Percentiles rank a stretch among this genome's conserved stretches.
Evolutionary conservation across 2,888 invertebrate genomes (phyloP).

Genomic region (Bruchidius siliquastri): DNA sequence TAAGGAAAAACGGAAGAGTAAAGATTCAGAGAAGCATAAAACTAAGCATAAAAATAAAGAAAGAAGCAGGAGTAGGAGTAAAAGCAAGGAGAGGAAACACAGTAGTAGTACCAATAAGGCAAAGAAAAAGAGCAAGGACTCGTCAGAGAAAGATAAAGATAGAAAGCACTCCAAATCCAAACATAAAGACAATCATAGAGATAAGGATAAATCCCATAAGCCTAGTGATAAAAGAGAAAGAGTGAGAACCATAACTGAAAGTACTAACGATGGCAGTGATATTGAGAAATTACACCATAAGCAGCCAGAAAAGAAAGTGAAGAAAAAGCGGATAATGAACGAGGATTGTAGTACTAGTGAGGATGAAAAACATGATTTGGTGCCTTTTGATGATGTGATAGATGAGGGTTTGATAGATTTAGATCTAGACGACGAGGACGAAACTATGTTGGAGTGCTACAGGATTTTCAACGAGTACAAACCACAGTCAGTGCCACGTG

Average conservation of each 20-base stretch:
- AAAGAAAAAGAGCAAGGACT: slow-evolving; percentile 4
- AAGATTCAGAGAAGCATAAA: slow-evolving; percentile 19
- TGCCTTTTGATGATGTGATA: slow-evolving; percentile 9
- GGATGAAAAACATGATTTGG: neutral
- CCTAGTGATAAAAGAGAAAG: slow-evolving; percentile 18
- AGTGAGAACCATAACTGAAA: slow-evolving; percentile 19
- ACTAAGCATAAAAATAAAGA: slow-evolving; percentile 27
- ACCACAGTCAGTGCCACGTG: slow-evolving; percentile 33
- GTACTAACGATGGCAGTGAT: slow-evolving; percentile 14
- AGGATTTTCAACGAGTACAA: slow-evolving; percentile 81
- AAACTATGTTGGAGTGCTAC: slow-evolving; percentile 65
- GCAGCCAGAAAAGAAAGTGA: slow-evolving; percentile 2
- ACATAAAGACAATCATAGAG: slow-evolving; percentile 25
- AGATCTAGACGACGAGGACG: slow-evolving; percentile 56
- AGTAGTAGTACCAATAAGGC: slow-evolving; percentile 3
- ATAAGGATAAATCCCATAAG: slow-evolving; percentile 17
- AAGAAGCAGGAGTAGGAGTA: slow-evolving; percentile 5
- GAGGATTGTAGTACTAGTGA: neutral
- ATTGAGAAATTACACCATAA: neutral
- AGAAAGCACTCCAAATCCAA: slow-evolving; percentile 15
- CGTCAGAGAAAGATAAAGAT: neutral
- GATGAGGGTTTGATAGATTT: slow-evolving; percentile 16
- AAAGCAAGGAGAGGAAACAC: slow-evolving; percentile 6
- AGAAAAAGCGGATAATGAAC: slow-evolving; percentile 1
- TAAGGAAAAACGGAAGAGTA: slow-evolving; percentile 5